These are phyloP conservation scores for Acinonyx jubatus DNA, from an alignment of 2,113 vertebrate species.

Conservation along the genomic window DNA sequence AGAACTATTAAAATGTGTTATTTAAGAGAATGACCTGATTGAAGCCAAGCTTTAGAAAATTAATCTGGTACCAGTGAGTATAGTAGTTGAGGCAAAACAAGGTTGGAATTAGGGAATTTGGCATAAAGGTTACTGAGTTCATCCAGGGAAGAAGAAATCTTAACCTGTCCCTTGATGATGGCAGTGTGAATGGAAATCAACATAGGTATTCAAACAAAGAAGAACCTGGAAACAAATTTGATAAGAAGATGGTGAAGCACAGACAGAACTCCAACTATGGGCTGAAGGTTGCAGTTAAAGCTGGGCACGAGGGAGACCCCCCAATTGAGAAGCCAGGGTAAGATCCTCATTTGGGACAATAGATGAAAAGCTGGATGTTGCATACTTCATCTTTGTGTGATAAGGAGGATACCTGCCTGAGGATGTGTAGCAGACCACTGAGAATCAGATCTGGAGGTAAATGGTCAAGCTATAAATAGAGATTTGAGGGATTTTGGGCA, in stretches of 20 bases:
- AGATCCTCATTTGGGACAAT: neutral
- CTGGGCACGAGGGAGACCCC: neutral
- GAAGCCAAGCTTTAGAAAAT: neutral
- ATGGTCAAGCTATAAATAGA: neutral
- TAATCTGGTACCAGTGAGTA: neutral
- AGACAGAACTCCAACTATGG: neutral
- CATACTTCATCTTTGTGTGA: neutral
- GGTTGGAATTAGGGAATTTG: neutral
- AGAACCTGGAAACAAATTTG: neutral
- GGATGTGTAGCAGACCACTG: neutral
- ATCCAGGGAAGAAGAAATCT: neutral
- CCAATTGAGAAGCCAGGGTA: neutral
- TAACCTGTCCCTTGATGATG: neutral
- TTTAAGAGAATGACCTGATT: neutral
- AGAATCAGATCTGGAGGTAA: neutral
- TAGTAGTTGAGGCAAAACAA: neutral
- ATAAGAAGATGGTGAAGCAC: neutral
- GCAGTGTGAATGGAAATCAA: neutral
- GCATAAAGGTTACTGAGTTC: neutral
- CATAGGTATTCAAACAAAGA: neutral
- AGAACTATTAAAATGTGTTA: neutral
- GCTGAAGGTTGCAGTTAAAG: neutral
- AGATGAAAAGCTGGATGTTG: neutral
- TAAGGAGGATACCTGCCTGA: neutral
- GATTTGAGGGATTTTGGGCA: neutral